phyloP scores from a whole-genome alignment of 2,113 vertebrate genomes.

The Atrichornis clamosus region DNA sequence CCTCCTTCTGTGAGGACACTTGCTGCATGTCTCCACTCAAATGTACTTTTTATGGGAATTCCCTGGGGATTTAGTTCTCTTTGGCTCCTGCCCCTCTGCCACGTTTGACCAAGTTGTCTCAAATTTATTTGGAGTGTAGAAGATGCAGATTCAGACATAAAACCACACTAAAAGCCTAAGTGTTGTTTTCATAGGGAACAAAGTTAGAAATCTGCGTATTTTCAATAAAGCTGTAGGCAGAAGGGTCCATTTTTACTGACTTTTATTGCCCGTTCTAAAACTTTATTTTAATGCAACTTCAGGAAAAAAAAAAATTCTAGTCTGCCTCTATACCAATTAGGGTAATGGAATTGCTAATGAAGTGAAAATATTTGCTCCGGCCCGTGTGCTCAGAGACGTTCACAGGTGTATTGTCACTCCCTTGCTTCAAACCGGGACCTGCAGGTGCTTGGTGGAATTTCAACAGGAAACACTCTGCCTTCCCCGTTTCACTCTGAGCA shows the following conservation, averaged over 20 bases:
- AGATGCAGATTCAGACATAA: background rate
- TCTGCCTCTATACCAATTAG: background rate
- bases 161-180: background rate
- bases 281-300: background rate
- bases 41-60: background rate
- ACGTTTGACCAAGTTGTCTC: background rate
- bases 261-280: background rate
- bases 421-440: background rate
- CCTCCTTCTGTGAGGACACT: background rate
- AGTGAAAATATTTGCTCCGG: background rate
- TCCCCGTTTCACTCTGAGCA: background rate
- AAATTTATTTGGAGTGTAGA: background rate
- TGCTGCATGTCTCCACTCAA: background rate
- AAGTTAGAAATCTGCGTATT: background rate
- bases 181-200: background rate
- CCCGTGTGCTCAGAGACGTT: background rate
- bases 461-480: background rate
- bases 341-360: background rate
- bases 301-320: background rate
- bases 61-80: background rate
- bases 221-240: background rate
- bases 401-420: background rate
- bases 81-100: background rate
- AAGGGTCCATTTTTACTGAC: background rate
- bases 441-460: background rate